A percentile compares a stretch with the other conserved stretches of the same genome.
phyloP scores from a whole-genome alignment of 2,888 invertebrate species.

The Dynastes hyllus region DNA sequence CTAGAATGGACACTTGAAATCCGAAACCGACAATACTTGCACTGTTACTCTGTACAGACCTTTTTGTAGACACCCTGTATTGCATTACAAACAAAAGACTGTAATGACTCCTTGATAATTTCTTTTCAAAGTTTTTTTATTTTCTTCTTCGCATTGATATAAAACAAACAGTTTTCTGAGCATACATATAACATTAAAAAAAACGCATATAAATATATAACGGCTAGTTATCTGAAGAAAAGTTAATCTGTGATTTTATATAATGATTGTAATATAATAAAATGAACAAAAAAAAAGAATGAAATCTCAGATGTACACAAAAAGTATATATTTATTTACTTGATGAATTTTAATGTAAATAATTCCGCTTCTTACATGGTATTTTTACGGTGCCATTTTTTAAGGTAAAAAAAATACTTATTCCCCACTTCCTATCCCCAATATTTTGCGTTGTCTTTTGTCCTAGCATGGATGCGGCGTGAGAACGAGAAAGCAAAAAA shows the following conservation, averaged over 20 bases:
- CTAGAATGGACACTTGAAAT: no score
- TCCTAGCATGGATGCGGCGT: constrained; percentile 22
- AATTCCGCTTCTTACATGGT: constrained; percentile 58
- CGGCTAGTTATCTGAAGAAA: constrained; percentile 38
- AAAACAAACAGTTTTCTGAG: neutral
- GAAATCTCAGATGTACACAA: constrained; percentile 47
- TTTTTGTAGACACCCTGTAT: no score
- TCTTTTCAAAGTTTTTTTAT: neutral
- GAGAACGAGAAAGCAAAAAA: constrained; percentile 5
- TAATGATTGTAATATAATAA: constrained; percentile 51
- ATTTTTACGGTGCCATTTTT: constrained; percentile 64
- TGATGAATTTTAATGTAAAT: constrained; percentile 55
- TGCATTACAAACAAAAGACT: no score
- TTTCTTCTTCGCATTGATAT: neutral
- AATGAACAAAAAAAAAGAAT: constrained; percentile 28
- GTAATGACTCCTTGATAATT: no score
- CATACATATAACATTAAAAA: neutral
- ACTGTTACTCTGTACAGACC: no score
- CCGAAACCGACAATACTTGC: no score
- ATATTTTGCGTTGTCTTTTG: neutral
- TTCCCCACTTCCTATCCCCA: neutral
- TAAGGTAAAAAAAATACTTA: constrained; percentile 54
- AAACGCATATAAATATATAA: constrained; percentile 21
- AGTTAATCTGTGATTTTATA: constrained; percentile 52
- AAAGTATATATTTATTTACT: constrained; percentile 57